Percentiles rank a stretch among this genome's conserved stretches.
phyloP scores from a whole-genome alignment of 2,113 vertebrate genomes.

The Thermophis baileyi region DNA sequence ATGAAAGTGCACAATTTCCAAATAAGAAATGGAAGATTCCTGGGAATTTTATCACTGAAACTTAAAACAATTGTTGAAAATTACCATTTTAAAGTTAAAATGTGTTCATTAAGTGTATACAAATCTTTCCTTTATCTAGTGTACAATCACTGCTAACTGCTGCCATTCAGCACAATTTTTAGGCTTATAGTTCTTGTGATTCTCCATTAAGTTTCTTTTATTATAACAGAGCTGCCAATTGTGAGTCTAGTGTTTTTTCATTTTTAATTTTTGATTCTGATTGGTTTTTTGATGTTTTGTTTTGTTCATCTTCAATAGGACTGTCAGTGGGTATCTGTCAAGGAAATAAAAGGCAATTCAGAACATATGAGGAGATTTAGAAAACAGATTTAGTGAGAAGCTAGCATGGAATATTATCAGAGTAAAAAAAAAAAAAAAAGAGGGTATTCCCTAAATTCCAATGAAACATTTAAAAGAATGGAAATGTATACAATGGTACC shows the following conservation, averaged over 20 bases:
- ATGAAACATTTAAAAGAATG: neutral
- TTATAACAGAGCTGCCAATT: neutral
- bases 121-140: neutral
- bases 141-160: neutral
- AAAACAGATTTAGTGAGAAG: neutral
- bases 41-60: neutral
- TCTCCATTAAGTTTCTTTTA: neutral
- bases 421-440: neutral
- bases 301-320: slow-evolving; percentile 46
- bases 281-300: slow-evolving; percentile 23
- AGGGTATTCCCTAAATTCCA: neutral
- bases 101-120: neutral
- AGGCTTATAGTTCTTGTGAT: neutral
- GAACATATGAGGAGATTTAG: neutral
- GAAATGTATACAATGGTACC: neutral
- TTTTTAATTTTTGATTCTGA: slow-evolving; percentile 45
- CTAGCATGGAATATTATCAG: neutral
- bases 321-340: slow-evolving; percentile 56
- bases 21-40: neutral
- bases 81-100: neutral
- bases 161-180: neutral
- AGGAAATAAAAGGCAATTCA: slow-evolving; percentile 16
- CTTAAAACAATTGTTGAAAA: neutral
- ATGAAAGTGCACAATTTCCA: neutral
- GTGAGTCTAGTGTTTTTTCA: neutral